Percentiles rank a stretch among this genome's conserved stretches.
These are phyloP conservation scores for Macaria notata DNA, from an alignment of 2,888 invertebrate genomes.

Conservation along the genomic window DNA sequence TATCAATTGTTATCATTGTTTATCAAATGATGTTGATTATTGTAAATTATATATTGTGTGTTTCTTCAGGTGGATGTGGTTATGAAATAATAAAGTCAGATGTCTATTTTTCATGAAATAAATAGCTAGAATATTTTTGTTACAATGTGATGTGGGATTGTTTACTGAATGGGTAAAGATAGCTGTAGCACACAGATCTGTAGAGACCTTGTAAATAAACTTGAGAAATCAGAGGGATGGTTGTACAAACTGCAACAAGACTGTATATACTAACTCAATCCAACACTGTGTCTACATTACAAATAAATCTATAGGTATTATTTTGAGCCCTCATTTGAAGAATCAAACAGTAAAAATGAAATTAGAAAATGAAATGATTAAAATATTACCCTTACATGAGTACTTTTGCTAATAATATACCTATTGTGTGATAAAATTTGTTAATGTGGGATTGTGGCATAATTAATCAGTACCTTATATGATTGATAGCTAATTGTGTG, in stretches of 20 bases:
- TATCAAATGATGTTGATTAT: slow-evolving; percentile 77
- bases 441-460: too few species aligned
- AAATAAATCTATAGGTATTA: slow-evolving; percentile 5
- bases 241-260: slow-evolving; percentile 78
- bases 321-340: slow-evolving; percentile 2
- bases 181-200: slow-evolving; percentile 61
- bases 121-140: slow-evolving; percentile 75
- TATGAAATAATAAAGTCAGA: slow-evolving; percentile 63
- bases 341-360: slow-evolving; percentile 1
- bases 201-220: slow-evolving; percentile 63
- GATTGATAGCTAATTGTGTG: too few species aligned
- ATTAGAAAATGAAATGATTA: too few species aligned
- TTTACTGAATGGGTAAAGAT: slow-evolving; percentile 70
- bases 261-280: slow-evolving; percentile 50
- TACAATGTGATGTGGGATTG: slow-evolving; percentile 72
- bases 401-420: too few species aligned
- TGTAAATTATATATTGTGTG: slow-evolving; percentile 76
- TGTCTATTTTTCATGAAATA: slow-evolving; percentile 76
- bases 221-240: slow-evolving; percentile 58
- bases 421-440: too few species aligned
- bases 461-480: too few species aligned
- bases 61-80: slow-evolving; percentile 71
- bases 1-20: slow-evolving; percentile 79
- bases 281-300: slow-evolving; percentile 20
- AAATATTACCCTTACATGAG: too few species aligned